Conservation (phyloP, 2,797 vertebrate genomes). For the Acipenser transmontanus region DNA sequence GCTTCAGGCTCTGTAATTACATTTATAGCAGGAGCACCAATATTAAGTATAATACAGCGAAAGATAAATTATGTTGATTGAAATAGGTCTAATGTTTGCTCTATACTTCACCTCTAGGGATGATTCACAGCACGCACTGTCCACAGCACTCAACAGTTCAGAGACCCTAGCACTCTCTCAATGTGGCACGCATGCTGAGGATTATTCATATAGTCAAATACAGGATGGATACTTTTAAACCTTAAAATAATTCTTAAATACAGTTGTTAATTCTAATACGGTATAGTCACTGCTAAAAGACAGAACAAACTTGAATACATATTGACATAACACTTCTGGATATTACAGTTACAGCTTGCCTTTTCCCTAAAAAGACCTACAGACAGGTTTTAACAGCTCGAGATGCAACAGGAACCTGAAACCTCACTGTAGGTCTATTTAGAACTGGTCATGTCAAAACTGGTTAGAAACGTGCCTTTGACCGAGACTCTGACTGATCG, state of each 20-base stretch:
- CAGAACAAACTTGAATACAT: slow-evolving; percentile 48
- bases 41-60: slow-evolving; percentile 49
- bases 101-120: slow-evolving; percentile 15
- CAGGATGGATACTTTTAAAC: slow-evolving; percentile 10
- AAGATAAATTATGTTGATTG: slow-evolving; percentile 14
- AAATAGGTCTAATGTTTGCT: slow-evolving; percentile 20
- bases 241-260: slow-evolving; percentile 35
- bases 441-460: slow-evolving; percentile 35
- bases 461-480: slow-evolving; percentile 18
- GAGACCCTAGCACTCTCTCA: slow-evolving; percentile 43
- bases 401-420: slow-evolving; percentile 40
- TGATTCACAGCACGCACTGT: slow-evolving; percentile 33
- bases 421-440: slow-evolving; percentile 42
- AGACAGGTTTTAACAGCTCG: slow-evolving; percentile 43
- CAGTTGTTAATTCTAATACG: slow-evolving; percentile 24
- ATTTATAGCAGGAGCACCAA: slow-evolving; percentile 52
- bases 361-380: slow-evolving; percentile 49
- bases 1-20: slow-evolving; percentile 53
- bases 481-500: slow-evolving; percentile 31
- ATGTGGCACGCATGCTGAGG: slow-evolving; percentile 52
- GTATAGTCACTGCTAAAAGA: slow-evolving; percentile 45
- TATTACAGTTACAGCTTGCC: slow-evolving; percentile 40
- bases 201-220: slow-evolving; percentile 34
- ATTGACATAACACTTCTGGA: slow-evolving; percentile 47
- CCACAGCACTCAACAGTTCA: slow-evolving; percentile 39